Percentiles rank a stretch among this genome's conserved stretches.
Evolutionary conservation across 2,797 vertebrate species (phyloP).

Genomic region (Salmo trutta): DNA sequence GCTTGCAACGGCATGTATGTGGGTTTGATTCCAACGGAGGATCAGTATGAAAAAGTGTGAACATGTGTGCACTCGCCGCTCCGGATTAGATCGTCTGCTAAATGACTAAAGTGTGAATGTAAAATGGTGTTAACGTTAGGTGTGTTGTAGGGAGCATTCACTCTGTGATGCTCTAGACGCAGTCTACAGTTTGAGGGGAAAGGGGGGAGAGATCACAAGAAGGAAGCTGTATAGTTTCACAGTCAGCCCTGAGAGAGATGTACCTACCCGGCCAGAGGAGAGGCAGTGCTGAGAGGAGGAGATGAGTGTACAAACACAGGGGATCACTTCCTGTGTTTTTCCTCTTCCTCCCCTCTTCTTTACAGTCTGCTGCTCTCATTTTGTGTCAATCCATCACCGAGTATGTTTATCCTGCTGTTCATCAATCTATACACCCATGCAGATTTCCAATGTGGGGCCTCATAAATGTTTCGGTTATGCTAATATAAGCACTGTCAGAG

Average conservation of each 20-base stretch:
- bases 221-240: neutral
- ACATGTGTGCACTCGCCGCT: no score
- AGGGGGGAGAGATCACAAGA: neutral
- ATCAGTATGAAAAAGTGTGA: no score
- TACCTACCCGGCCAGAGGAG: neutral
- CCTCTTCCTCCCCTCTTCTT: neutral
- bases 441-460: neutral
- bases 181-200: neutral
- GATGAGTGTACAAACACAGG: neutral
- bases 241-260: neutral
- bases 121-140: no score
- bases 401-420: neutral
- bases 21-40: no score
- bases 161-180: constrained; percentile 21
- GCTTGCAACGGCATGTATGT: no score
- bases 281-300: neutral
- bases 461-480: neutral
- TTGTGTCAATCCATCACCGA: neutral
- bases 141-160: neutral
- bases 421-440: neutral
- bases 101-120: no score
- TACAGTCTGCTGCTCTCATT: neutral
- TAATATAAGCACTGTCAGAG: constrained; percentile 1
- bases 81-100: no score
- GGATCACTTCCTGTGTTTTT: neutral